phyloP scores from a whole-genome alignment of 2,113 vertebrate species.

The Lepus europaeus region DNA sequence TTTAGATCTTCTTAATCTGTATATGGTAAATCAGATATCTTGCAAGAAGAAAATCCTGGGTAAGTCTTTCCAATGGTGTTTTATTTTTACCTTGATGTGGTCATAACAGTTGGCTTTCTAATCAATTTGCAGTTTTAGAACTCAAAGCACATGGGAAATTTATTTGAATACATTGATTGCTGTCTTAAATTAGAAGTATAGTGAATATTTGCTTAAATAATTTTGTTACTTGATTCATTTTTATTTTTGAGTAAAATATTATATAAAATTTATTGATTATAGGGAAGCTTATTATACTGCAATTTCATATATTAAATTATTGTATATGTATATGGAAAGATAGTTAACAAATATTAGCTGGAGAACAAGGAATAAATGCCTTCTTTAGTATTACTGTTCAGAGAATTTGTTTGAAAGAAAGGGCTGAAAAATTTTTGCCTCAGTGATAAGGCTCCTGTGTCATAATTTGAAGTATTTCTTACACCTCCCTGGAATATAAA shows the following conservation, averaged over 20 bases:
- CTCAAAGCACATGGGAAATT: conserved; percentile 20
- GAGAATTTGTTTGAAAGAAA: background rate
- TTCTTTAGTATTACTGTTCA: background rate
- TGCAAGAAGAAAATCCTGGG: conserved; percentile 89
- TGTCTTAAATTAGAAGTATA: conserved; percentile 19
- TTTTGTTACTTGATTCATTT: conserved; percentile 17
- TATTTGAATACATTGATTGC: conserved; percentile 24
- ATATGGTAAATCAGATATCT: conserved; percentile 95
- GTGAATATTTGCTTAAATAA: conserved; percentile 34
- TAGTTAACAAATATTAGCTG: conserved; percentile 34
- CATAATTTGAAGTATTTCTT: conserved; percentile 34
- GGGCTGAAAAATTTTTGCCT: conserved; percentile 21
- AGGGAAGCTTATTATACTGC: background rate
- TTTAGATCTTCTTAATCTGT: conserved; percentile 94
- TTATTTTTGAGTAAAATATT: conserved; percentile 21
- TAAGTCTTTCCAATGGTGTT: conserved; percentile 80
- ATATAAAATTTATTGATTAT: conserved; percentile 37
- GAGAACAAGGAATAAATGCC: background rate
- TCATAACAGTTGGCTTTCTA: conserved; percentile 32
- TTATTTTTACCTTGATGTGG: conserved; percentile 44
- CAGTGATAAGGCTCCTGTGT: background rate
- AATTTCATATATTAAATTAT: background rate
- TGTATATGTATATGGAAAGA: background rate
- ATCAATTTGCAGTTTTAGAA: conserved; percentile 39
- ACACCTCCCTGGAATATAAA: background rate